Percentiles rank a stretch among this genome's conserved stretches.
phyloP scores from a whole-genome alignment of 2,888 invertebrate species.

The Nomada fabriciana region DNA sequence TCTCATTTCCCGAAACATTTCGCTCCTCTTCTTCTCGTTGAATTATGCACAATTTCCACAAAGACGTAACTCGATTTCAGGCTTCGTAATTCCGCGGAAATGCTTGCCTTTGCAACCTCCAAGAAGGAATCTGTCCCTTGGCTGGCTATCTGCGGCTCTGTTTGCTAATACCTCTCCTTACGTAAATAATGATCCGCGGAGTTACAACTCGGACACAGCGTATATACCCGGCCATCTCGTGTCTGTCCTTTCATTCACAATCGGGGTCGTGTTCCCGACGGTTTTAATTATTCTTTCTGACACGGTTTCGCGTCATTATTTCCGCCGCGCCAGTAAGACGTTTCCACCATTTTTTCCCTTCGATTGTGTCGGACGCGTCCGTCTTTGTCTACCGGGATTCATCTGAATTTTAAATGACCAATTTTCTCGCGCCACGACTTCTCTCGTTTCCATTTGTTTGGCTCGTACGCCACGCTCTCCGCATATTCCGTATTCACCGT shows the following conservation, averaged over 20 bases:
- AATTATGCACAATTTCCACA: conserved; percentile 17
- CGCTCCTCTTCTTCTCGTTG: not conserved
- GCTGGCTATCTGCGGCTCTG: not conserved
- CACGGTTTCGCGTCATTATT: conserved; percentile 31
- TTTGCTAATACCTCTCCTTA: conserved; percentile 11
- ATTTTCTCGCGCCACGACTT: not conserved
- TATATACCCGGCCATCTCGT: not conserved
- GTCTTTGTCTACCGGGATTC: not conserved
- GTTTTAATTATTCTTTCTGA: conserved; percentile 38
- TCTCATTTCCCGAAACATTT: not conserved
- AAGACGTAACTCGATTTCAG: not conserved
- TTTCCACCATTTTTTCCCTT: not conserved
- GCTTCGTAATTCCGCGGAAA: not conserved
- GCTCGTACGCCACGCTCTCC: not conserved
- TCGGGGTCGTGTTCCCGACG: conserved; percentile 28
- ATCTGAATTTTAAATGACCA: conserved; percentile 14
- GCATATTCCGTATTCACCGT: not conserved
- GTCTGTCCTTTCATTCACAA: conserved; percentile 21
- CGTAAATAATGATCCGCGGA: not conserved
- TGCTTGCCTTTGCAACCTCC: not conserved
- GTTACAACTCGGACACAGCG: not conserved
- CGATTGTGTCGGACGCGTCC: not conserved
- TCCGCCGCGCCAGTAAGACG: not conserved
- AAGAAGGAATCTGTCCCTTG: not conserved
- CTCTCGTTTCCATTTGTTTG: not conserved